Evolutionary conservation across 1,140 invertebrate species (phyloP), one percentile per base, ranked within the genome.

Genomic region (Macrotrachela quadricornifera): DNA sequence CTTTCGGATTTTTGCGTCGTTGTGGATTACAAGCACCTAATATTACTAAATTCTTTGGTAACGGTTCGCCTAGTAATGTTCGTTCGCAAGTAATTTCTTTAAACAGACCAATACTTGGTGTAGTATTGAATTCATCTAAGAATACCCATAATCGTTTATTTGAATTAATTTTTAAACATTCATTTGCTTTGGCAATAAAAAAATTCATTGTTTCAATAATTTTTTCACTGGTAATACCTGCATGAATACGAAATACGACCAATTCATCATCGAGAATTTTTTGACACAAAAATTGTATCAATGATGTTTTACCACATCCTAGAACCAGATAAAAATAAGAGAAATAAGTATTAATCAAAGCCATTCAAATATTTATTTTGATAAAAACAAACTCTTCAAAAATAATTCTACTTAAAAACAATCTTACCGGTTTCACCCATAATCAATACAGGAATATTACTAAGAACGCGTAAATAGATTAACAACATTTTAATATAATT

Each of bases 401-500:
- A 62, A 48, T 4, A 62, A 51, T 3, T 57, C 58, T 8, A 59
- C 60, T 48, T 62, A 60, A 46, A 59, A 57, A 55, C 58, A 59
- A n/a, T n/a, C n/a, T n/a, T n/a, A 13, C 58, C 58, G 0, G 58
- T 59, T 53, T 59, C 58, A 9, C 58, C 56, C 56, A 59, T 59
- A 1, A 59, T 58, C 1, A 58, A 37, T 10, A 59, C 46, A 15
- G 57, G 57, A 8, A 56, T 43, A 17, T 51, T 37, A 15, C 51
- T 37, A 46, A 49, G 45, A 6, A 59, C 16, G 51, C 64, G 52
- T 62, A 64, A 62, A 57, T 63, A 61, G 39, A 66, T 63, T 4
- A 63, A 63, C 53, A 66, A 49, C 10, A 66, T 65, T 49, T 66
- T 66, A 55, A 64, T 64, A 6, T 59, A 61, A 54, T 66, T 64